A percentile compares a stretch with the other conserved stretches of the same genome.
Conservation (phyloP, 2,888 invertebrate species). For the Drosophila picticornis region DNA sequence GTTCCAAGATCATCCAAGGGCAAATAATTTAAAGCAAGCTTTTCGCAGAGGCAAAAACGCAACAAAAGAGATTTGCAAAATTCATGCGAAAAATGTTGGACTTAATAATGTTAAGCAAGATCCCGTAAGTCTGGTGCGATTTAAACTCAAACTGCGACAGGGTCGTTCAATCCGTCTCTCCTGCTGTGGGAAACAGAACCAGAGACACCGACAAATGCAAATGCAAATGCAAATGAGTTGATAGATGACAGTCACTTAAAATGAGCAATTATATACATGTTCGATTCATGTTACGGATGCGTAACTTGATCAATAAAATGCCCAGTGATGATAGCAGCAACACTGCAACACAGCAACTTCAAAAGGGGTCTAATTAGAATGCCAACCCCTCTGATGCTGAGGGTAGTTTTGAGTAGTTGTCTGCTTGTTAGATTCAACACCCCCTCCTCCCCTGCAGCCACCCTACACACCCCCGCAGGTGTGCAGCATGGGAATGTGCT, state of each 20-base stretch:
- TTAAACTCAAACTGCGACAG: constrained; percentile 53
- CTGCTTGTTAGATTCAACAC: constrained; percentile 26
- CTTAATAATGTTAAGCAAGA: constrained; percentile 79
- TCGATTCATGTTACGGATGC: constrained; percentile 78
- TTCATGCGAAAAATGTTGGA: constrained; percentile 62
- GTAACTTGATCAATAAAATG: constrained; percentile 78
- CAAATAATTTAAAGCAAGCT: constrained; percentile 70
- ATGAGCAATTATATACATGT: constrained; percentile 72
- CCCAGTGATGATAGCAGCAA: constrained; percentile 66
- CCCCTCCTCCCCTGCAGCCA: constrained; percentile 32
- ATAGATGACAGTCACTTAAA: constrained; percentile 74
- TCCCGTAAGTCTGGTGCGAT: constrained; percentile 79
- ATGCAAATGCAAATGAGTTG: constrained; percentile 41
- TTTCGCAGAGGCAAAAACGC: constrained; percentile 63
- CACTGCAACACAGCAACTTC: constrained; percentile 16
- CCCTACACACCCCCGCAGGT: constrained; percentile 58
- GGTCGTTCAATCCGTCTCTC: constrained; percentile 33
- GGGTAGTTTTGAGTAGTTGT: constrained; percentile 7
- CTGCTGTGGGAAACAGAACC: constrained; percentile 49
- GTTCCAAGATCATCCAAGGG: constrained; percentile 60
- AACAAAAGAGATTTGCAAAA: constrained; percentile 59
- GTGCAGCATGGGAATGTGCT: constrained; percentile 80
- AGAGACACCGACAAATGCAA: constrained; percentile 22
- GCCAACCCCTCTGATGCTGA: constrained; percentile 56
- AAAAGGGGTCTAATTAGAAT: constrained; percentile 76